Base-by-base conservation (phyloP, 2,113 vertebrate genomes). In the Herpetotheres cachinnans region DNA sequence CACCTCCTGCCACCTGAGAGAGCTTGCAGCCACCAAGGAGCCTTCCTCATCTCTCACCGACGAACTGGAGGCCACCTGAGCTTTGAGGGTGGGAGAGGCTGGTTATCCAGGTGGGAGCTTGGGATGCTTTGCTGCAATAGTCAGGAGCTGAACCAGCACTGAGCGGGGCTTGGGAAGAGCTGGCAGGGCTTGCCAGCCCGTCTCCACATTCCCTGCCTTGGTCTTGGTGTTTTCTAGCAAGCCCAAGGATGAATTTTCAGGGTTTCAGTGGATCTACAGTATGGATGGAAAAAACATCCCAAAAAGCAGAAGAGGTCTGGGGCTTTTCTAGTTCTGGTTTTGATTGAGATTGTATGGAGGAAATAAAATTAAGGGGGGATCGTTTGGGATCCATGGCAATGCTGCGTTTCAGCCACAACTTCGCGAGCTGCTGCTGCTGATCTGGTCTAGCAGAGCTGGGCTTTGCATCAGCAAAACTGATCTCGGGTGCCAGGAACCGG, bases 111-210 rank as follows among this genome's bases (percentile, higher is more conserved):
- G 22, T 55, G 58, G 71, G 71, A 94, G 49, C 20, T 55, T n/a
- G 66, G 61, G 58, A 25, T 59, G 56, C n/a, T 83, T 71, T 0
- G 0, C 61, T 44, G 49, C 1, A 1, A 27, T 17, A 55, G 59
- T 16, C 0, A 0, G 69, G 54, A 78, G 50, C 56, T 44, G 67
- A 55, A 13, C 12, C 0, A 3, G 85, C 34, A 8, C 50, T 4
- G 19, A 67, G 47, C 1, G 3, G 54, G 36, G 32, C 69, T 81
- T 7, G 4, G n/a, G 30, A 44, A 14, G 16, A 46, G 70, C 85
- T 69, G 90, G 59, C 16, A 82, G 56, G 47, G 46, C 9, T 26
- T 13, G 13, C 44, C 4, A 7, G 11, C 34, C 86, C 24, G 26
- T 61, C 34, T 86, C 17, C 2, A 1, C 2, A 0, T 29, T 59